phyloP scores from a whole-genome alignment of 2,797 vertebrate genomes.

The Orestias chungarensis region DNA sequence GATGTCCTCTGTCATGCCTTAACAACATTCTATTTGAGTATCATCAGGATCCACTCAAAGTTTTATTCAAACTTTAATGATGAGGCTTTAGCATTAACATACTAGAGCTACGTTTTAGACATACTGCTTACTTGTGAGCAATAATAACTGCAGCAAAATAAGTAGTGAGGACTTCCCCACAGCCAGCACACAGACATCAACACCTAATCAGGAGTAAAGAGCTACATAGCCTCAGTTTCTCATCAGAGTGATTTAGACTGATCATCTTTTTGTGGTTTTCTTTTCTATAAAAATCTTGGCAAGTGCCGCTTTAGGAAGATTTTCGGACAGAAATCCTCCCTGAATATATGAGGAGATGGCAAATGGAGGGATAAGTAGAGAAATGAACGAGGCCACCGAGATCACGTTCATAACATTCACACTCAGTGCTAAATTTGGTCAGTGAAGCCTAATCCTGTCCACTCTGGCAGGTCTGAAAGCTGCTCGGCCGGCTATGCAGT shows the following conservation, averaged over 20 bases:
- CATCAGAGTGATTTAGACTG: slow-evolving; percentile 54
- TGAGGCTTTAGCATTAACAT: background rate
- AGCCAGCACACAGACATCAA: slow-evolving; percentile 24
- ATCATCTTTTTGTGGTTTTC: slow-evolving; percentile 24
- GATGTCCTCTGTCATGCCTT: background rate
- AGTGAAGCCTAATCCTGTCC: slow-evolving; percentile 47
- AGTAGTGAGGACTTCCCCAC: slow-evolving; percentile 21
- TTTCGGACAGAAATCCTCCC: slow-evolving; percentile 56
- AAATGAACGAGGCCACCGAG: slow-evolving; percentile 31
- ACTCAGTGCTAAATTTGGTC: slow-evolving; percentile 56
- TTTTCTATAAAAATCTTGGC: slow-evolving; percentile 44
- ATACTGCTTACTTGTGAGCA: background rate
- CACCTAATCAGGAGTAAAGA: slow-evolving; percentile 35
- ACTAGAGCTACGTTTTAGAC: background rate
- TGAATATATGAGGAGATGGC: slow-evolving; percentile 15
- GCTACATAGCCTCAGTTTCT: slow-evolving; percentile 46
- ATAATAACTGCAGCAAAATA: background rate
- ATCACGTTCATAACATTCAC: slow-evolving; percentile 34
- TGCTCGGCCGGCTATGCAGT: slow-evolving; percentile 43
- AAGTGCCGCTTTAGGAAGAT: slow-evolving; percentile 61
- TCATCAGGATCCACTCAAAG: too few species aligned
- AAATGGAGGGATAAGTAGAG: slow-evolving; percentile 36
- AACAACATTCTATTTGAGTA: background rate
- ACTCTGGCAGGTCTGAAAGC: slow-evolving; percentile 55
- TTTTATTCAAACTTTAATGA: background rate